phyloP scores from a whole-genome alignment of 2,113 vertebrate genomes.

The Neomonachus schauinslandi region DNA sequence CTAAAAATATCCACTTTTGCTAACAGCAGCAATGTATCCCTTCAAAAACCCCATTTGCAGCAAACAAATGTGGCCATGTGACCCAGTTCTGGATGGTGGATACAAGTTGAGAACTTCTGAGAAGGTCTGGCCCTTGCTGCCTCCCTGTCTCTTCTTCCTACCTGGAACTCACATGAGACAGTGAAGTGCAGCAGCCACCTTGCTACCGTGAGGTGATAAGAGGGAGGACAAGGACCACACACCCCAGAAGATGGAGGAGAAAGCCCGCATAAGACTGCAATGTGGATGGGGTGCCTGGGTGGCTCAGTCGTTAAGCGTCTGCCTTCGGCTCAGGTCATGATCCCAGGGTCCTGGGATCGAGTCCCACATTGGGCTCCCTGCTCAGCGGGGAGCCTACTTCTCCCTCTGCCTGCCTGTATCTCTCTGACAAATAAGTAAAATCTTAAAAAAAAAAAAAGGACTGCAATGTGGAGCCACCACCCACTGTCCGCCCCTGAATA shows the following conservation, averaged over 20 bases:
- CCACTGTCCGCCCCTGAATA: not conserved
- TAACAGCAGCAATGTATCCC: not conserved
- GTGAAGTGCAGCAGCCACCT: not conserved
- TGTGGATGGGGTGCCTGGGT: fast-evolving
- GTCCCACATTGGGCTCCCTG: too few species aligned
- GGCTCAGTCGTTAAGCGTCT: too few species aligned
- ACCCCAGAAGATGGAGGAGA: fast-evolving
- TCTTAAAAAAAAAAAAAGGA: too few species aligned
- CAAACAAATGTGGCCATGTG: not conserved
- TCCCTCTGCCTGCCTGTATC: too few species aligned
- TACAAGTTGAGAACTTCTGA: not conserved
- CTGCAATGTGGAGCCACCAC: fast-evolving
- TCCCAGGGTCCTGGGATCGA: too few species aligned
- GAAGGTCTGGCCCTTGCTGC: not conserved
- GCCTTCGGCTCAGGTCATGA: too few species aligned
- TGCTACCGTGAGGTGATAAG: not conserved
- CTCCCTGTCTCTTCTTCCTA: not conserved
- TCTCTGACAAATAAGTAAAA: too few species aligned
- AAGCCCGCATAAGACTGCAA: not conserved
- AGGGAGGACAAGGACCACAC: not conserved
- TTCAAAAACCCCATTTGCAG: not conserved
- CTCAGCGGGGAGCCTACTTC: too few species aligned
- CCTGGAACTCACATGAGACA: not conserved
- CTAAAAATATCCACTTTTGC: not conserved
- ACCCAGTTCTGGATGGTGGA: not conserved